Evolutionary conservation across 2,113 vertebrate species (phyloP), one percentile per base, ranked within the genome.

Genomic region (Erinaceus europaeus): DNA sequence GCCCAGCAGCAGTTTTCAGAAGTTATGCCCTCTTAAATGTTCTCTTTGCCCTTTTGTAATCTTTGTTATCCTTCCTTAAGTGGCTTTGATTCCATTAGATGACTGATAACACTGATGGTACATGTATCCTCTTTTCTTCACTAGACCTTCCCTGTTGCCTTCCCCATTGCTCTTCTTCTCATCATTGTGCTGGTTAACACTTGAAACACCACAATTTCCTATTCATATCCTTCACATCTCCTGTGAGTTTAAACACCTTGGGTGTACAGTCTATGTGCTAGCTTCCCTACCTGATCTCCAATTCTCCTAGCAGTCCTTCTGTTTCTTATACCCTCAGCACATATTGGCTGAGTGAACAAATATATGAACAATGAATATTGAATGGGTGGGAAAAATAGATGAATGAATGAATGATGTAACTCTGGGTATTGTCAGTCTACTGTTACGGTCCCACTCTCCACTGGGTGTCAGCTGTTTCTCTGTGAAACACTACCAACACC

Each of bases 341-440:
- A 40, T 23, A 17, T 52, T 34, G 29, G 17, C n/a, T 82, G 59
- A 59, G 8, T 61, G 32, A 69, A 52, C 3, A 29, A 61, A 38
- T 48, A 42, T 52, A 79, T 84, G 29, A 38, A 44, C 34, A 32
- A 74, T 42, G 53, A 57, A 77, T 21, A 18, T 12, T 21, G 10
- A n/a, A 53, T 15, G 36, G 57, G 6, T 6, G 21, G n/a, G n/a
- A n/a, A n/a, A n/a, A n/a, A n/a, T n/a, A n/a, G 34, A 62, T n/a
- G 48, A 34, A 14, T 72, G 38, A 68, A 34, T 11, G 59, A 62
- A 29, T n/a, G 50, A 29, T 34, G 25, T 7, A 40, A 4, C 2
- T 62, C 14, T 12, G 8, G 14, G 18, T 42, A 1, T n/a, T 27
- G 23, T 4, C 3, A 12, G 3, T 25, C 32, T 27, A 4, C 0